A percentile compares a stretch with the other conserved stretches of the same genome.
These are phyloP conservation scores for Eutolmus rufibarbis DNA, from an alignment of 2,888 invertebrate genomes.

Conservation along the genomic window DNA sequence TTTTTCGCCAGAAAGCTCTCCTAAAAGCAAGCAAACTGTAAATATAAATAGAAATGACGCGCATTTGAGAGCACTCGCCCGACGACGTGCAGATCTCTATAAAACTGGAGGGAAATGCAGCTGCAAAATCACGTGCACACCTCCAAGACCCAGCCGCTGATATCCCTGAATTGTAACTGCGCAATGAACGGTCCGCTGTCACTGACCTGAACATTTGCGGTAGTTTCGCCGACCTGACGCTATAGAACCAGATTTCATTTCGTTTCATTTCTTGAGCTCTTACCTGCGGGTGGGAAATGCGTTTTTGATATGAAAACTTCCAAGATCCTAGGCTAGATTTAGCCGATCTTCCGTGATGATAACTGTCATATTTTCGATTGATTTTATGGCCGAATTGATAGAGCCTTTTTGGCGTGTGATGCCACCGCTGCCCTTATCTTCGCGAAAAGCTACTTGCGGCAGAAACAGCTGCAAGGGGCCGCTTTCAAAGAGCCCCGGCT, in stretches of 20 bases:
- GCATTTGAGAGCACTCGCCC: background rate
- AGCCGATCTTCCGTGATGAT: background rate
- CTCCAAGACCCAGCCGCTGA: background rate
- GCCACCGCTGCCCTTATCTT: background rate
- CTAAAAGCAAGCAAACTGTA: background rate
- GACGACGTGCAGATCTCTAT: background rate
- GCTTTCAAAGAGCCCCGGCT: background rate
- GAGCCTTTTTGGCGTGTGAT: background rate
- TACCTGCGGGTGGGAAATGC: background rate
- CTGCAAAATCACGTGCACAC: background rate
- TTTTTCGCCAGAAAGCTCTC: background rate
- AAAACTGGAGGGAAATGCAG: background rate
- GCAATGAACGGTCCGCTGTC: background rate
- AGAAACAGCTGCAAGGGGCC: background rate
- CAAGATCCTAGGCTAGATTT: background rate
- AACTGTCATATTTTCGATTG: background rate
- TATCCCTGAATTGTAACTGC: background rate
- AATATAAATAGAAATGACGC: background rate
- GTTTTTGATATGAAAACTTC: background rate
- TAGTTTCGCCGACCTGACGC: background rate
- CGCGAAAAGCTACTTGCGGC: background rate
- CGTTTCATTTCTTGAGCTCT: background rate
- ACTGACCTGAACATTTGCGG: background rate
- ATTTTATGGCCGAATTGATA: background rate
- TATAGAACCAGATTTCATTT: background rate